phyloP scores from a whole-genome alignment of 2,888 invertebrate genomes.

The Brachyopa scutellaris region DNA sequence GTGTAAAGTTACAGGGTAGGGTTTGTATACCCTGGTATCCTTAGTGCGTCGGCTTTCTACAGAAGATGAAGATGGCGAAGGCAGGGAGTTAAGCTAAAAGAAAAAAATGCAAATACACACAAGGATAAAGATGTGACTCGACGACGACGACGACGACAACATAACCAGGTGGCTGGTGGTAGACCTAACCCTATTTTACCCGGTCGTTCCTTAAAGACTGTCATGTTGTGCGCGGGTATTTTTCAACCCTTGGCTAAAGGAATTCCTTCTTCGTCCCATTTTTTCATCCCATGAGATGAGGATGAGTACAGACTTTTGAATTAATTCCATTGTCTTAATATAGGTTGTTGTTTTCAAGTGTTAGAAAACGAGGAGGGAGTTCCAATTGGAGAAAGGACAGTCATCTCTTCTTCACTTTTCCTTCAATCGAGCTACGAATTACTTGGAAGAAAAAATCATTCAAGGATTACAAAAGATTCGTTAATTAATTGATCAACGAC shows the following conservation, averaged over 20 bases:
- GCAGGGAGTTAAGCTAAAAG: conserved; percentile 5
- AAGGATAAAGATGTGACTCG: conserved; percentile 71
- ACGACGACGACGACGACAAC: conserved; percentile 56
- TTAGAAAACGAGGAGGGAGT: conserved; percentile 35
- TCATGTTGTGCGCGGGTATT: conserved; percentile 58
- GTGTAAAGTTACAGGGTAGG: conserved; percentile 41
- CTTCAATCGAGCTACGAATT: background rate
- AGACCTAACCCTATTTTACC: conserved; percentile 65
- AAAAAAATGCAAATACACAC: conserved; percentile 69
- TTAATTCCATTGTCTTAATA: conserved; percentile 72
- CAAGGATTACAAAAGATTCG: conserved; percentile 71
- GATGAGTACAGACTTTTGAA: conserved; percentile 70
- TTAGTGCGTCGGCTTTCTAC: conserved; percentile 61
- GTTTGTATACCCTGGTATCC: conserved; percentile 27
- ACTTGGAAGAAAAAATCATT: conserved; percentile 12
- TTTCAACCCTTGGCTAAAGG: conserved; percentile 64
- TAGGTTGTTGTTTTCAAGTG: conserved; percentile 72
- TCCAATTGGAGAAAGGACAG: conserved; percentile 33
- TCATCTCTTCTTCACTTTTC: conserved; percentile 2
- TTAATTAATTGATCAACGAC: conserved; percentile 73
- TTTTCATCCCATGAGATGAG: conserved; percentile 18
- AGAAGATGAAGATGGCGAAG: conserved; percentile 44
- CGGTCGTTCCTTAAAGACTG: conserved; percentile 60
- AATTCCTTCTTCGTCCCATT: conserved; percentile 33
- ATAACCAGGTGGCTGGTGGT: conserved; percentile 69